Conservation (phyloP, 2,113 vertebrate genomes). For the Tinamus guttatus region DNA sequence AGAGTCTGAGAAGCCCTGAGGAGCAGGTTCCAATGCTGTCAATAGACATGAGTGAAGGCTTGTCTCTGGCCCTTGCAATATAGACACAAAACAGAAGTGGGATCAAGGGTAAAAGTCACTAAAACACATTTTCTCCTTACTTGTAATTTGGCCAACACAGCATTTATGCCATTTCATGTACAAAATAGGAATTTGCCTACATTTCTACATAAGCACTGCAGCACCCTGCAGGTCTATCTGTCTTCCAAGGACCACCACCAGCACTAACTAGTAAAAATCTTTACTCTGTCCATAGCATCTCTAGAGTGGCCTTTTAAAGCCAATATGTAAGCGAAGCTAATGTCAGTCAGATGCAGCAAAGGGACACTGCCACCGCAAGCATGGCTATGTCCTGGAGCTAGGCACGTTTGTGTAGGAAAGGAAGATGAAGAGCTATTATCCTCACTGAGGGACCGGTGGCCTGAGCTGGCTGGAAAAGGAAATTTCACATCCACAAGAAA, state of each 20-base stretch:
- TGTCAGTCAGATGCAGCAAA: neutral
- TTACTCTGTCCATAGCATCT: neutral
- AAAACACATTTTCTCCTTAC: neutral
- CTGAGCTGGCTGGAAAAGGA: neutral
- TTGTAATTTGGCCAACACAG: neutral
- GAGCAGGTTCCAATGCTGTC: neutral
- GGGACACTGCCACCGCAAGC: neutral
- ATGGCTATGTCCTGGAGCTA: no score
- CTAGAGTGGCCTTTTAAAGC: neutral
- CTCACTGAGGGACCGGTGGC: neutral
- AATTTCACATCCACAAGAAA: neutral
- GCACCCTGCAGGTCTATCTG: neutral
- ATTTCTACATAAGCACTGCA: neutral
- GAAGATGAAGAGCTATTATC: neutral
- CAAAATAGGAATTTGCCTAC: neutral
- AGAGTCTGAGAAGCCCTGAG: neutral
- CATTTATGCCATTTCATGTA: neutral
- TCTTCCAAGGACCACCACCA: neutral
- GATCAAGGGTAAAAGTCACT: neutral
- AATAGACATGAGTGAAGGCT: neutral
- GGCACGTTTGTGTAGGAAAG: neutral
- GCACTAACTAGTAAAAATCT: neutral
- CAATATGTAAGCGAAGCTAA: no score
- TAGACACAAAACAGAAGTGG: neutral
- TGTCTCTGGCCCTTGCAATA: neutral